phyloP scores from a whole-genome alignment of 2,888 invertebrate species.

The Drosophila mulleri region DNA sequence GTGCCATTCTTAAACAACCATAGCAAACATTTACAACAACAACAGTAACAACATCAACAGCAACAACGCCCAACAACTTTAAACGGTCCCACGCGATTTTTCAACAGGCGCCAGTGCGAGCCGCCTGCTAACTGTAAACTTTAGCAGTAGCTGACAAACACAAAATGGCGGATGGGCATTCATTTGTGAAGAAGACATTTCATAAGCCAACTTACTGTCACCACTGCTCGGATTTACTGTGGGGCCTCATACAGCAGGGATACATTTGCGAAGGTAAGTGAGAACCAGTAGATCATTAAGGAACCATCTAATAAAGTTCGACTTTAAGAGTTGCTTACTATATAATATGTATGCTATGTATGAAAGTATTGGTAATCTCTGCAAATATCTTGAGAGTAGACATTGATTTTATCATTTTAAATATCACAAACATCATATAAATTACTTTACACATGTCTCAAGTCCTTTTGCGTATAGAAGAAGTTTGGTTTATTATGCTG shows the following conservation, averaged over 20 bases:
- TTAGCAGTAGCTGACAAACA: slow-evolving; percentile 67
- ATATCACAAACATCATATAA: no score
- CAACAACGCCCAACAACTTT: slow-evolving; percentile 20
- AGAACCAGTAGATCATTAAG: background rate
- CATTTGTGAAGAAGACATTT: slow-evolving; percentile 99
- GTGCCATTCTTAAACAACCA: slow-evolving; percentile 39
- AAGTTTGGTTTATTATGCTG: no score
- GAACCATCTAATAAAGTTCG: background rate
- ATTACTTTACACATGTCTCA: no score
- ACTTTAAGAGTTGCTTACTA: no score
- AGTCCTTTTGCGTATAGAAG: no score
- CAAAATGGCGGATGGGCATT: slow-evolving; percentile 91
- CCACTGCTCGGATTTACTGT: slow-evolving; percentile 99
- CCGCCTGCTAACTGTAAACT: slow-evolving; percentile 46
- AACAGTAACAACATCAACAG: slow-evolving; percentile 6
- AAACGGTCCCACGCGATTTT: slow-evolving; percentile 41
- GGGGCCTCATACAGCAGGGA: slow-evolving; percentile 99
- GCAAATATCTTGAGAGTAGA: no score
- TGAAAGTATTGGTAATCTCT: no score
- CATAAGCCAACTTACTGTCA: slow-evolving; percentile 99
- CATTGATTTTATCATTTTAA: no score
- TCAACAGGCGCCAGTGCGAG: slow-evolving; percentile 29
- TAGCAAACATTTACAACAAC: slow-evolving; percentile 18
- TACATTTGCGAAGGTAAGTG: slow-evolving; percentile 98
- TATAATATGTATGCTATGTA: no score